phyloP scores from a whole-genome alignment of 1,140 invertebrate genomes.

The Popillia japonica region DNA sequence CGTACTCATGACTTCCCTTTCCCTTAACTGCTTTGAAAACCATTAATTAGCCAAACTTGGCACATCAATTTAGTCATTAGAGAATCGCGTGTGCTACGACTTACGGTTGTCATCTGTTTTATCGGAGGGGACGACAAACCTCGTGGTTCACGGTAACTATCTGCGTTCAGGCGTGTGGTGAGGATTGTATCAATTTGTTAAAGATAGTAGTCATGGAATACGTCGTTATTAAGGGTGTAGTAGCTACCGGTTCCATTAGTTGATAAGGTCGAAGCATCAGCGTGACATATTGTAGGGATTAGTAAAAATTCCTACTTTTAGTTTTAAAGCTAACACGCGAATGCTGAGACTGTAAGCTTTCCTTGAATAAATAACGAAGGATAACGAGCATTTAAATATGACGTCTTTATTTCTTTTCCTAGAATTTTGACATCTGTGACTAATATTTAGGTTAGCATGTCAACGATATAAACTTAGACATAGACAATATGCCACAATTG shows the following conservation, averaged over 20 bases:
- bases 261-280: slow-evolving; percentile 14
- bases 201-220: background rate
- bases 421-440: no score
- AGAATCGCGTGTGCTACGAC: slow-evolving; percentile 17
- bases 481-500: no score
- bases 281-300: slow-evolving; percentile 14
- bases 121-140: background rate
- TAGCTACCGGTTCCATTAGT: slow-evolving; percentile 20
- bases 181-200: slow-evolving; percentile 29
- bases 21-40: slow-evolving; percentile 27
- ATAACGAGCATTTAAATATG: background rate
- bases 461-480: no score
- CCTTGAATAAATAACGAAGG: background rate
- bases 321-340: background rate
- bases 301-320: background rate
- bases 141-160: background rate
- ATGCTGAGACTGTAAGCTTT: background rate
- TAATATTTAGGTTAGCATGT: no score
- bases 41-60: slow-evolving; percentile 29
- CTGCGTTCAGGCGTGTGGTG: background rate
- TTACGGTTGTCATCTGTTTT: slow-evolving; percentile 21
- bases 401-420: no score
- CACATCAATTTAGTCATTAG: slow-evolving; percentile 25
- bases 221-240: background rate
- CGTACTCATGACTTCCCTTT: slow-evolving; percentile 16